phyloP scores from a whole-genome alignment of 2,113 vertebrate genomes.

The Crotalus horridus region DNA sequence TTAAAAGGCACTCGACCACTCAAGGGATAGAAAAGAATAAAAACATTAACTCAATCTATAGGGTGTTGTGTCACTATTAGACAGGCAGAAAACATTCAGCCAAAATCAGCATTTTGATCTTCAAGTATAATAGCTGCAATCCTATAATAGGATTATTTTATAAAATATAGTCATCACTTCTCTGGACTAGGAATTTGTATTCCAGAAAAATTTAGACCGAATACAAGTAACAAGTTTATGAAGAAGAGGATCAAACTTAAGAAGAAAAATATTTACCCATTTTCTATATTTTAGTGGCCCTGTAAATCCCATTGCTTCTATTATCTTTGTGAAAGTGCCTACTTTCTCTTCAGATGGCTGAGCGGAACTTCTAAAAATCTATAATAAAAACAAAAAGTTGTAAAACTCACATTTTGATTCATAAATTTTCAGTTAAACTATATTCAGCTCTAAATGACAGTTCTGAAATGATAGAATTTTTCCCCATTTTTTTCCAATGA shows the following conservation, averaged over 20 bases:
- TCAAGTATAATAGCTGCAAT: background rate
- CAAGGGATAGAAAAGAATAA: background rate
- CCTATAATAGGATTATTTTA: background rate
- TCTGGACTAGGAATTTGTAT: background rate
- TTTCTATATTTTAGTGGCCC: slow-evolving; percentile 95
- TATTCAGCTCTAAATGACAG: background rate
- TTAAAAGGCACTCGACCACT: background rate
- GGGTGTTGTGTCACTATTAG: background rate
- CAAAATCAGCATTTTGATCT: background rate
- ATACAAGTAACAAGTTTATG: background rate
- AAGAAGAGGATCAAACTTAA: slow-evolving; percentile 8
- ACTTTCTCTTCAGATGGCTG: slow-evolving; percentile 86
- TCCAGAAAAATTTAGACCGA: background rate
- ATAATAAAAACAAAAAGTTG: slow-evolving; percentile 33
- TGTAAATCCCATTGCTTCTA: slow-evolving; percentile 97
- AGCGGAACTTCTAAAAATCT: slow-evolving; percentile 77
- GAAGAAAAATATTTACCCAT: slow-evolving; percentile 81
- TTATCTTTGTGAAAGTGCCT: slow-evolving; percentile 86
- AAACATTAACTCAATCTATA: background rate
- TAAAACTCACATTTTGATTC: background rate
- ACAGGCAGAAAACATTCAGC: background rate
- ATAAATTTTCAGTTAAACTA: background rate
- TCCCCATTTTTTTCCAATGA: background rate
- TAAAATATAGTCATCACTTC: background rate
- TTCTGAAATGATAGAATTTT: background rate